Conservation (phyloP, 1,140 invertebrate species). For the Thalassaphorura encarpata region DNA sequence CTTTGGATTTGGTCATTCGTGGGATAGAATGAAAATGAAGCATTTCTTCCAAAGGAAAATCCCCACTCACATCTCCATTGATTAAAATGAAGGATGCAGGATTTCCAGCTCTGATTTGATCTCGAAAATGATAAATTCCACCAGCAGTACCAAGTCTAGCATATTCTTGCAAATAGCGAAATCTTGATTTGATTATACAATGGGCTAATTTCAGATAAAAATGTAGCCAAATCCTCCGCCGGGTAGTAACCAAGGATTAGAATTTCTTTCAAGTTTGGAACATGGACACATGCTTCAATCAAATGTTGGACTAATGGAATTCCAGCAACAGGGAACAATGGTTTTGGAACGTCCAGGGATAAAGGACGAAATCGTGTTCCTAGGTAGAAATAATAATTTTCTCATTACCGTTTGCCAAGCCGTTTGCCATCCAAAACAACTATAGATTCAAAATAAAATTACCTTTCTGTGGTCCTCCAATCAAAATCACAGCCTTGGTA, state of each 20-base stretch:
- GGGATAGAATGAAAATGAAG: conserved; percentile 60
- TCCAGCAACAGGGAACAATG: conserved; percentile 92
- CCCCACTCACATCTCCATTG: conserved; percentile 87
- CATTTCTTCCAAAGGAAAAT: conserved; percentile 84
- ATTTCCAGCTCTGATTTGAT: conserved; percentile 82
- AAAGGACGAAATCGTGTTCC: conserved; percentile 93
- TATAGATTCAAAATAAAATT: no score
- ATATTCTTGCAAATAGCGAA: conserved; percentile 86
- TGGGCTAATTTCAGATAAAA: conserved; percentile 61
- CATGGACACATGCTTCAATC: conserved; percentile 81
- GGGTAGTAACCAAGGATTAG: conserved; percentile 89
- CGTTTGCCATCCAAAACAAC: conserved; percentile 1
- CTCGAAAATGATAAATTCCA: conserved; percentile 93
- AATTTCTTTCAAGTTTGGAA: conserved; percentile 75
- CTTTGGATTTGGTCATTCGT: not conserved
- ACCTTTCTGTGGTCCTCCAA: conserved; percentile 57
- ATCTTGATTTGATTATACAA: conserved; percentile 30
- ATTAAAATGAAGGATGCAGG: conserved; percentile 88
- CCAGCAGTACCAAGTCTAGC: conserved; percentile 90
- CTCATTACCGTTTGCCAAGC: not conserved
- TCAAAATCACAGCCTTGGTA: conserved; percentile 52
- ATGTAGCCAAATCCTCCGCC: conserved; percentile 65
- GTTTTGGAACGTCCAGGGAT: conserved; percentile 92
- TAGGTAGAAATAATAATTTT: conserved; percentile 39
- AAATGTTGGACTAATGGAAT: conserved; percentile 92